Conservation (phyloP, 2,113 vertebrate species). For the Brevimyrus niger region DNA sequence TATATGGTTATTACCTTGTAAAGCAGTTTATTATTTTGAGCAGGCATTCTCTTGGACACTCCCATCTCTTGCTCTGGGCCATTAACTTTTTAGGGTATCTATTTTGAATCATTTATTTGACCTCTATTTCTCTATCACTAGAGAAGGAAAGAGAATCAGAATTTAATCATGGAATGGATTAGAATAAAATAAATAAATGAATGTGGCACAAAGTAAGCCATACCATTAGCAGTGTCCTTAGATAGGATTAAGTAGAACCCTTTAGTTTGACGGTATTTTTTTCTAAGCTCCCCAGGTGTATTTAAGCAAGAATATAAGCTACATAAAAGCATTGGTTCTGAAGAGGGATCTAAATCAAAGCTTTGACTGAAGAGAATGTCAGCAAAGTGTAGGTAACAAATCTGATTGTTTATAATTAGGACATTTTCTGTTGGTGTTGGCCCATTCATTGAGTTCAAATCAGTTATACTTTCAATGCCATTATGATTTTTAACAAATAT, state of each 20-base stretch:
- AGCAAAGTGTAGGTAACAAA: not conserved
- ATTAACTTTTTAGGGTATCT: slow-evolving; percentile 4
- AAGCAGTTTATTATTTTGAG: slow-evolving; percentile 1
- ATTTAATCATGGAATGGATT: not conserved
- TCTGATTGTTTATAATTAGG: not conserved
- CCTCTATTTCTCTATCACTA: not conserved
- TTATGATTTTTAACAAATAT: not conserved
- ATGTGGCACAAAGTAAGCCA: not conserved
- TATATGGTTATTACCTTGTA: slow-evolving; percentile 4
- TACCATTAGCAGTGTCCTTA: not conserved
- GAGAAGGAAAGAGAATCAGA: not conserved
- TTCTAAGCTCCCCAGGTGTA: not conserved
- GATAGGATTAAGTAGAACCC: not conserved
- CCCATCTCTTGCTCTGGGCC: slow-evolving; percentile 1
- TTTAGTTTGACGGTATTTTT: not conserved
- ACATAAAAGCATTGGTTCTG: not conserved
- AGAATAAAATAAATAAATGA: not conserved
- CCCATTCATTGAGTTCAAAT: not conserved
- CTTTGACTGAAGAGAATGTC: not conserved
- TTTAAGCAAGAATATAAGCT: not conserved
- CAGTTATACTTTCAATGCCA: not conserved
- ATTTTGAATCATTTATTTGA: slow-evolving; percentile 2
- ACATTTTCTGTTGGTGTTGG: not conserved
- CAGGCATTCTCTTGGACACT: not conserved
- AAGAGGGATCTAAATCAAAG: not conserved